Percentiles rank a stretch among this genome's conserved stretches.
Conservation (phyloP, 2,888 invertebrate species). For the Caenorhabditis sp. region DNA sequence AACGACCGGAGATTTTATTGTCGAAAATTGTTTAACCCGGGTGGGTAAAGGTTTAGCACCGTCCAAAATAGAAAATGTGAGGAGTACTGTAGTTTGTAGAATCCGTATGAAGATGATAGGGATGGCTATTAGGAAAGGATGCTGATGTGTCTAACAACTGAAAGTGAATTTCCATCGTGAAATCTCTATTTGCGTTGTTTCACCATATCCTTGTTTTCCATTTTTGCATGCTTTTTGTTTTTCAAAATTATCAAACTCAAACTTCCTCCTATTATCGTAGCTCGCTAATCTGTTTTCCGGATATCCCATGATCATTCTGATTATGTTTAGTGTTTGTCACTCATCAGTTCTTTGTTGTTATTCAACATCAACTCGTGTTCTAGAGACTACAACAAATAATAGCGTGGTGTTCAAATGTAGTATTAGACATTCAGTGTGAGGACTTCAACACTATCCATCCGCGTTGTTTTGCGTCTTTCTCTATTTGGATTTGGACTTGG, state of each 20-base stretch:
- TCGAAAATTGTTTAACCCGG: not conserved
- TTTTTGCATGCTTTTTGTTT: not conserved
- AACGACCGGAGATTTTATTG: not conserved
- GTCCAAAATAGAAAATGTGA: no score
- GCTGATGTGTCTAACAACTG: no score
- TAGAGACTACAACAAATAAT: not conserved
- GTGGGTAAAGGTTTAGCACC: no score
- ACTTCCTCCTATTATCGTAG: not conserved
- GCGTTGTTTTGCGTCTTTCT: slow-evolving; percentile 6
- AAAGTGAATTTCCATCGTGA: not conserved
- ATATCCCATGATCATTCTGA: not conserved
- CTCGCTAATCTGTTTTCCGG: not conserved
- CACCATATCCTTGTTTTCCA: not conserved
- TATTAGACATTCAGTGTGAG: slow-evolving; percentile 30
- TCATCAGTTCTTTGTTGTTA: no score
- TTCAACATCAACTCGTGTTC: no score
- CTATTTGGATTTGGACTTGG: not conserved
- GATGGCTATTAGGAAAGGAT: no score
- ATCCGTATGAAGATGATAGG: no score
- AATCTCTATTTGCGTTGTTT: not conserved
- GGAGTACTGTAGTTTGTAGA: not conserved
- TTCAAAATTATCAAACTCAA: not conserved
- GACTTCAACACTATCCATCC: slow-evolving; percentile 41
- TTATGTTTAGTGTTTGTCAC: no score
- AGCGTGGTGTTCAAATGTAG: slow-evolving; percentile 9